phyloP scores from a whole-genome alignment of 1,140 invertebrate species.

The Ips nitidus region DNA sequence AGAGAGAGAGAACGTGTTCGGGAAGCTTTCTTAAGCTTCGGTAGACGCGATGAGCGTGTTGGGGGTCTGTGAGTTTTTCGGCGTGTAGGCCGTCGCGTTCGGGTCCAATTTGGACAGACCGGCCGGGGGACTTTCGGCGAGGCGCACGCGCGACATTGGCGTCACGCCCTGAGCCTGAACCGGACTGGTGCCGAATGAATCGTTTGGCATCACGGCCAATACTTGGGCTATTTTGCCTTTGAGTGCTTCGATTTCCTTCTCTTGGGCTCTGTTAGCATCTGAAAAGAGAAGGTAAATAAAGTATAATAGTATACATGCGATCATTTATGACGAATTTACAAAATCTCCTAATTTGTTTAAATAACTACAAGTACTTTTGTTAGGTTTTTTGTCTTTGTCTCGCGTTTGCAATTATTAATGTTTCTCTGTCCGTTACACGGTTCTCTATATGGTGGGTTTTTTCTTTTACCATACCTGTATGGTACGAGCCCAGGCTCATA shows the following conservation, averaged over 20 bases:
- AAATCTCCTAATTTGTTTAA: too few relatives aligned
- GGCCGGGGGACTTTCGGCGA: slow-evolving; percentile 48
- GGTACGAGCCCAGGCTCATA: too few relatives aligned
- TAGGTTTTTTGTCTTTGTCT: too few relatives aligned
- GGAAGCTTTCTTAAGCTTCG: slow-evolving; percentile 52
- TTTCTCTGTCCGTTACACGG: too few relatives aligned
- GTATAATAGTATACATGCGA: slow-evolving; percentile 1
- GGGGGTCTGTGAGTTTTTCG: slow-evolving; percentile 72
- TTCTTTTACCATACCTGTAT: too few relatives aligned
- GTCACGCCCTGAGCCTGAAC: slow-evolving; percentile 47
- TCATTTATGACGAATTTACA: background rate
- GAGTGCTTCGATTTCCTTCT: slow-evolving; percentile 87
- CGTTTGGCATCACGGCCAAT: slow-evolving; percentile 86
- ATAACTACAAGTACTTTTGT: too few relatives aligned
- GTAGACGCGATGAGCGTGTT: slow-evolving; percentile 64
- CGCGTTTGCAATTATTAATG: too few relatives aligned
- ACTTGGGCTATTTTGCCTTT: slow-evolving; percentile 90
- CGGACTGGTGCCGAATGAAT: slow-evolving; percentile 57
- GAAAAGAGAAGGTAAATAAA: slow-evolving; percentile 41
- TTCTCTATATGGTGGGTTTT: too few relatives aligned
- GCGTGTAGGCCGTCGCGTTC: slow-evolving; percentile 89
- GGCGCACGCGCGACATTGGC: slow-evolving; percentile 62
- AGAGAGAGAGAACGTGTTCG: slow-evolving; percentile 8
- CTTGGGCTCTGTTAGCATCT: slow-evolving; percentile 78
- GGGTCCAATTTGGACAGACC: slow-evolving; percentile 76